A percentile compares a stretch with the other conserved stretches of the same genome.
Conservation (phyloP, 1,140 invertebrate genomes). For the Lysiphlebus fabarum region DNA sequence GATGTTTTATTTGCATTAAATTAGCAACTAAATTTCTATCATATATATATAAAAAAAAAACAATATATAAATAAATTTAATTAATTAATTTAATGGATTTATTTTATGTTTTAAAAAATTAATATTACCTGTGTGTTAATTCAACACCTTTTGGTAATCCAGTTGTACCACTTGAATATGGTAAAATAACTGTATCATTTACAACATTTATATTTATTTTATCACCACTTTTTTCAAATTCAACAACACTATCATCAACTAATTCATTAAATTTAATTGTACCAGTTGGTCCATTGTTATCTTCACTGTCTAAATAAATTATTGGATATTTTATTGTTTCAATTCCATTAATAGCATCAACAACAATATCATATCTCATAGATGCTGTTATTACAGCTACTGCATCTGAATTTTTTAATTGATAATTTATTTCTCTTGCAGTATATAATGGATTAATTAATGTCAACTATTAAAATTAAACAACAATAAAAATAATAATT, state of each 20-base stretch:
- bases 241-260: slow-evolving; percentile 24
- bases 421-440: background rate
- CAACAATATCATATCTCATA: slow-evolving; percentile 49
- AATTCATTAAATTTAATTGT: slow-evolving; percentile 56
- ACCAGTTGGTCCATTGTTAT: slow-evolving; percentile 32
- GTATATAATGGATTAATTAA: background rate
- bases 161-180: slow-evolving; percentile 82
- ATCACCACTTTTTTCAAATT: slow-evolving; percentile 43
- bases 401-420: background rate
- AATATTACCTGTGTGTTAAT: slow-evolving; percentile 61
- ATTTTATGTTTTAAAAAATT: slow-evolving; percentile 6
- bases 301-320: slow-evolving; percentile 40
- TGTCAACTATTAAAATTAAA: no score
- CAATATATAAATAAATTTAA: no score
- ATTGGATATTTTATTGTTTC: slow-evolving; percentile 56
- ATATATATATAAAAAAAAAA: background rate
- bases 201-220: slow-evolving; percentile 42
- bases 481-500: no score
- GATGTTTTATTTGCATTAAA: no score
- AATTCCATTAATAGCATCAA: slow-evolving; percentile 48
- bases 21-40: no score
- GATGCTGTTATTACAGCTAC: slow-evolving; percentile 37
- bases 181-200: slow-evolving; percentile 57
- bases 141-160: slow-evolving; percentile 86
- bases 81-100: background rate